Percentiles rank a stretch among this genome's conserved stretches.
phyloP scores from a whole-genome alignment of 2,113 vertebrate genomes.

The Tetrax tetrax region DNA sequence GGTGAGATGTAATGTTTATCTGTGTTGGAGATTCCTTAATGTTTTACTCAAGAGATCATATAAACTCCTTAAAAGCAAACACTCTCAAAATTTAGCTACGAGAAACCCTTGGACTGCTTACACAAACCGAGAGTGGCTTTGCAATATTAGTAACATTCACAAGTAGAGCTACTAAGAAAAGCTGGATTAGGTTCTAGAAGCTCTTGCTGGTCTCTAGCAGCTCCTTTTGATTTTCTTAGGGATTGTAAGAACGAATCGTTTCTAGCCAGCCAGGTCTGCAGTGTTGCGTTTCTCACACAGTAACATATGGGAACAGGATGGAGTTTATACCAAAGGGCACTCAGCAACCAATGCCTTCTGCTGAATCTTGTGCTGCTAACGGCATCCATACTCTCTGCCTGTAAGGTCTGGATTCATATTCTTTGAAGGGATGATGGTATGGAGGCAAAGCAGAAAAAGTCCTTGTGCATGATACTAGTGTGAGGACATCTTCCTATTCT shows the following conservation, averaged over 20 bases:
- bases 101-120: background rate
- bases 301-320: rapidly evolving
- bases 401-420: background rate
- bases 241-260: rapidly evolving
- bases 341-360: background rate
- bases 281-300: background rate
- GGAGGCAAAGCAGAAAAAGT: background rate
- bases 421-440: background rate
- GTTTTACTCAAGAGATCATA: background rate
- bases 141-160: background rate
- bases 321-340: background rate
- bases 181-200: background rate
- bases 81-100: no score
- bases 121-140: background rate
- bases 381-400: rapidly evolving
- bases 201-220: background rate
- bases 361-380: background rate
- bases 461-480: background rate
- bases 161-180: background rate
- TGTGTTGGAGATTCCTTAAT: background rate
- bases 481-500: background rate
- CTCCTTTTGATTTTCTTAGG: background rate
- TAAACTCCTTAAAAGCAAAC: background rate
- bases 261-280: background rate
- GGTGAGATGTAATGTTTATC: background rate